These are phyloP conservation scores for Onychostruthus taczanowskii DNA, from an alignment of 2,113 vertebrate genomes.

Conservation along the genomic window DNA sequence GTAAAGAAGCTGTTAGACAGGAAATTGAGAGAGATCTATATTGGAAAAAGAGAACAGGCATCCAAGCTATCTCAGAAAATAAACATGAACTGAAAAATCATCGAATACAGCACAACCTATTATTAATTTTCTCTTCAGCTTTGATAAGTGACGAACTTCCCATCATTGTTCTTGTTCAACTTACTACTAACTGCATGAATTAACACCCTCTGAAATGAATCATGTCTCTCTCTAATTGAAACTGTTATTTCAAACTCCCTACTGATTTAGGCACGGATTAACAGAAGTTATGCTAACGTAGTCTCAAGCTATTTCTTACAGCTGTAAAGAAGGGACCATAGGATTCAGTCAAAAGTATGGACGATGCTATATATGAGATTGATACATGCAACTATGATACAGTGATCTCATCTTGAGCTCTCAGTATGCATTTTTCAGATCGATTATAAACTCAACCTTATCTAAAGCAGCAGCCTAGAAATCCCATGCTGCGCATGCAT, in stretches of 20 bases:
- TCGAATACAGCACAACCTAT: fast-evolving
- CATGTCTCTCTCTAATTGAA: not conserved
- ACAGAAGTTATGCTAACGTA: not conserved
- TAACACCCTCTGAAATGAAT: not conserved
- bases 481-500: not conserved
- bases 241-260: not conserved
- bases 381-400: not conserved
- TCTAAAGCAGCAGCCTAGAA: not conserved
- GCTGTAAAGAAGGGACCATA: not conserved
- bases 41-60: not conserved
- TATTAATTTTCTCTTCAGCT: not conserved
- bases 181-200: not conserved
- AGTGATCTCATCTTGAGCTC: not conserved
- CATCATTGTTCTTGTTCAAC: not conserved
- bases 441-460: not conserved
- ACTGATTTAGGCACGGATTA: not conserved
- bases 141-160: not conserved
- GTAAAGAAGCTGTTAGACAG: not conserved
- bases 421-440: not conserved
- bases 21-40: not conserved
- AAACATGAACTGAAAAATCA: not conserved
- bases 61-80: not conserved
- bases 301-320: not conserved
- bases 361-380: not conserved
- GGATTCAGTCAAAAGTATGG: not conserved